Base-by-base conservation (phyloP, 2,888 invertebrate species). In the Euplexia lucipara region DNA sequence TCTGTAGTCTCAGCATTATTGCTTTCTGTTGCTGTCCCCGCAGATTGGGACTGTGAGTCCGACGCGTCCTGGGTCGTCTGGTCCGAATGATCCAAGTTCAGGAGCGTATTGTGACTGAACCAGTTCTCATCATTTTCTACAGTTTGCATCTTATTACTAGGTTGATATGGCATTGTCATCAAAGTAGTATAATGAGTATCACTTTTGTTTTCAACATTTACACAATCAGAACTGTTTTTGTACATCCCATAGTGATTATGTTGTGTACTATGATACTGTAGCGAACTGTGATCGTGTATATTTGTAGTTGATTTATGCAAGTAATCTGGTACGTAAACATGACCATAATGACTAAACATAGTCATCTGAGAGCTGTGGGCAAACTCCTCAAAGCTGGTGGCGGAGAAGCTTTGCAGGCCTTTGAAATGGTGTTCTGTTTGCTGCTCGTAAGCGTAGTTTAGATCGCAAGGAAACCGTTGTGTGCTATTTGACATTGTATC, bases 61-160 rank as follows among this genome's bases (percentile, higher is more conserved):
- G 87, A 66, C 16, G 91, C 88, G 34, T 93, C 94, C 78, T 92
- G 92, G 1, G 91, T 91, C 16, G 88, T 85, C 58, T 92, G 92
- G 65, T 92, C 93, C 3, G 90, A 84, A 47, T 92, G 89, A 64
- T 95, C 95, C 84, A 95, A 83, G 72, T 89, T 92, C 71, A 93
- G 72, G 44, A 94, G 80, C 34, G 92, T 92, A 73, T 91, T 94
- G 76, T 95, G 94, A 88, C 94, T 94, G 82, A 92, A 95, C 95
- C 95, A 95, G 74, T 94, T 95, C 74, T 95, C 94, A 75, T 94
- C 93, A 81, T 95, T 96, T 72, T 96, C 96, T 83, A 95, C 94
- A 34, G 93, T 89, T 82, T 98, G 97, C 81, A 97, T 94, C 91
- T 97, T 97, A 92, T 96, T 97, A 86, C 96, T 96, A 91, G 88